A percentile compares a stretch with the other conserved stretches of the same genome.
phyloP scores from a whole-genome alignment of 2,888 invertebrate species.

The Andrena fulva region DNA sequence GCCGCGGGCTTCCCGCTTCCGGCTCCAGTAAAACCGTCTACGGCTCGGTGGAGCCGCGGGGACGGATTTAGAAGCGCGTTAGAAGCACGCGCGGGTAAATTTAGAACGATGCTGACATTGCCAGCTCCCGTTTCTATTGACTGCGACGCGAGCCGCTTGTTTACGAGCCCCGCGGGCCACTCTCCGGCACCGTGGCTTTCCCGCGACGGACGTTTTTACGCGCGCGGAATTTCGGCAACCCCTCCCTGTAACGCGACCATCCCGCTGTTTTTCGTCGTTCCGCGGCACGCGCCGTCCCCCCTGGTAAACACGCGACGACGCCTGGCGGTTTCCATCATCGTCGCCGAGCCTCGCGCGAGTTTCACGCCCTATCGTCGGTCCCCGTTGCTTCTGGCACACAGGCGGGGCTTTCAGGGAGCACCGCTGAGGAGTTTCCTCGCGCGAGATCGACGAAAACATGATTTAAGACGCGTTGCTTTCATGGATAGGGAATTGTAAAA shows the following conservation, averaged over 20 bases:
- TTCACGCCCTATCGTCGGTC: background rate
- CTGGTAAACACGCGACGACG: background rate
- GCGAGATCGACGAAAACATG: too few species aligned
- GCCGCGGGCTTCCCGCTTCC: constrained; percentile 54
- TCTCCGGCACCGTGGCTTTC: background rate
- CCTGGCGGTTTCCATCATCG: background rate
- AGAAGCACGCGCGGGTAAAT: constrained; percentile 66
- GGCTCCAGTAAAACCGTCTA: constrained; percentile 68
- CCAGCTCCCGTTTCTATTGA: constrained; percentile 51
- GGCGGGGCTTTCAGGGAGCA: background rate
- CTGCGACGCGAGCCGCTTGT: constrained; percentile 53
- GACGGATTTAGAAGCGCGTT: constrained; percentile 68
- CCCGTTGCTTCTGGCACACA: background rate
- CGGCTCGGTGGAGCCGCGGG: constrained; percentile 54
- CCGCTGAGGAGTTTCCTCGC: background rate
- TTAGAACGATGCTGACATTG: constrained; percentile 56
- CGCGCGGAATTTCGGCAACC: constrained; percentile 10
- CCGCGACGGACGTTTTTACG: constrained; percentile 27
- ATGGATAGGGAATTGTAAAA: too few species aligned
- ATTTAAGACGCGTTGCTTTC: too few species aligned
- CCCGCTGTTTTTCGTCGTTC: constrained; percentile 12
- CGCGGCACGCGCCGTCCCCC: constrained; percentile 19
- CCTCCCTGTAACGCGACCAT: background rate
- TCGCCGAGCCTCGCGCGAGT: background rate
- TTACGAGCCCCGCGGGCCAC: constrained; percentile 34